phyloP scores from a whole-genome alignment of 2,113 vertebrate species.

The Syngnathus scovelli region DNA sequence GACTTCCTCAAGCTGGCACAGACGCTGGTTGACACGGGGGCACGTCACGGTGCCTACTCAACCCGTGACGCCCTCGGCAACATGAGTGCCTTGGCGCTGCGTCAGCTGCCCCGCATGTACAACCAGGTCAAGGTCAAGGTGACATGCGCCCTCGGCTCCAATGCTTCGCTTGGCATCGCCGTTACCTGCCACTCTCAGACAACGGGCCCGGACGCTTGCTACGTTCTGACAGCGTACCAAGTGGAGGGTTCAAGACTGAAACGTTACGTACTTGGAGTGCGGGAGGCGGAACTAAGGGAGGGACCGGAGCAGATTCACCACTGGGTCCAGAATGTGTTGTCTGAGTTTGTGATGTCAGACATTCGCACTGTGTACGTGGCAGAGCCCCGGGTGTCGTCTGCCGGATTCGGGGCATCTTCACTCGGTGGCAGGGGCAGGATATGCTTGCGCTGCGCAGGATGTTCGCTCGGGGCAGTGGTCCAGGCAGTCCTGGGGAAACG shows the following conservation, averaged over 20 bases:
- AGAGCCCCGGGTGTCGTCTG: slow-evolving; percentile 78
- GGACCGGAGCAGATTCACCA: slow-evolving; percentile 90
- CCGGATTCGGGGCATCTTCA: slow-evolving; percentile 72
- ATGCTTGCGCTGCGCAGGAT: slow-evolving; percentile 89
- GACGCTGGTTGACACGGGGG: slow-evolving; percentile 90
- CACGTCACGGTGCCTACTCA: slow-evolving; percentile 91
- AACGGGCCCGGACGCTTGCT: slow-evolving; percentile 85
- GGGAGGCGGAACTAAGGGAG: slow-evolving; percentile 83
- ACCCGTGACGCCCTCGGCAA: slow-evolving; percentile 91
- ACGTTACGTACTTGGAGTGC: slow-evolving; percentile 88
- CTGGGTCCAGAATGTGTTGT: slow-evolving; percentile 97
- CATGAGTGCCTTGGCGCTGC: slow-evolving; percentile 89
- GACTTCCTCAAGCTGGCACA: slow-evolving; percentile 97
- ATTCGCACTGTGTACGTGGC: slow-evolving; percentile 93
- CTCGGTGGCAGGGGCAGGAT: slow-evolving; percentile 83
- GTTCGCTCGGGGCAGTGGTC: slow-evolving; percentile 88
- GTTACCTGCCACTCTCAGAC: slow-evolving; percentile 94
- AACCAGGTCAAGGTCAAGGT: slow-evolving; percentile 99
- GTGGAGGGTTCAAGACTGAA: slow-evolving; percentile 89
- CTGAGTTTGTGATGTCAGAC: slow-evolving; percentile 97
- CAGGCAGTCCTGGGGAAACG: slow-evolving; percentile 91
- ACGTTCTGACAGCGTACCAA: slow-evolving; percentile 90
- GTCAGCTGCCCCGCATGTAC: slow-evolving; percentile 96
- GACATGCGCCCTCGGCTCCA: slow-evolving; percentile 92
- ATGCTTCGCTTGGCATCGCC: slow-evolving; percentile 88